These are phyloP conservation scores for Halesus radiatus DNA, from an alignment of 1,140 invertebrate genomes.

Conservation along the genomic window DNA sequence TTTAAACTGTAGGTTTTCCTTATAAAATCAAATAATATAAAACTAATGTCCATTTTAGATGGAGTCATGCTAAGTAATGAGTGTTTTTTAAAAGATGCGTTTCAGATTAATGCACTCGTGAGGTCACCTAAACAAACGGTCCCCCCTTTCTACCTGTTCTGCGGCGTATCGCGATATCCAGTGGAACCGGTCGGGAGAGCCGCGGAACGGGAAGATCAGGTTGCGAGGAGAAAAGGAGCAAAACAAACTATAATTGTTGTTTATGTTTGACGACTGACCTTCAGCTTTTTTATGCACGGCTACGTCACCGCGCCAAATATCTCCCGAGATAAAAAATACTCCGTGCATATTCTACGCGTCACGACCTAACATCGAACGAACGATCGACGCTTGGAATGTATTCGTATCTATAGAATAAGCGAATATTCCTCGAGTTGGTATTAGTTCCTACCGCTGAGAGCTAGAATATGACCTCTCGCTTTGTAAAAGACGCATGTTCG, in stretches of 20 bases:
- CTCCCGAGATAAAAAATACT: slow-evolving; percentile 1
- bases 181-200: slow-evolving; percentile 30
- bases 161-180: not conserved
- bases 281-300: slow-evolving; percentile 22
- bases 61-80: no score
- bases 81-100: not conserved
- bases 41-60: no score
- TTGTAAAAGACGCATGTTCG: no score
- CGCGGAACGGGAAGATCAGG: slow-evolving; percentile 28
- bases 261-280: slow-evolving; percentile 39
- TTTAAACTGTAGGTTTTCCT: no score
- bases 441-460: no score
- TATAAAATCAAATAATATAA: no score
- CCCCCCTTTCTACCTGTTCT: not conserved
- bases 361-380: not conserved
- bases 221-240: slow-evolving; percentile 30
- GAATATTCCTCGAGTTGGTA: no score
- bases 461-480: no score
- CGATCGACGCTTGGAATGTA: no score
- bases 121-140: not conserved
- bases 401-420: no score
- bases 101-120: not conserved
- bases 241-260: slow-evolving; percentile 38
- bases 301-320: slow-evolving; percentile 39
- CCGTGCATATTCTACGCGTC: slow-evolving; percentile 16